Evolutionary conservation across 2,888 invertebrate genomes (phyloP).

Genomic region (Epistrophe grossulariae): DNA sequence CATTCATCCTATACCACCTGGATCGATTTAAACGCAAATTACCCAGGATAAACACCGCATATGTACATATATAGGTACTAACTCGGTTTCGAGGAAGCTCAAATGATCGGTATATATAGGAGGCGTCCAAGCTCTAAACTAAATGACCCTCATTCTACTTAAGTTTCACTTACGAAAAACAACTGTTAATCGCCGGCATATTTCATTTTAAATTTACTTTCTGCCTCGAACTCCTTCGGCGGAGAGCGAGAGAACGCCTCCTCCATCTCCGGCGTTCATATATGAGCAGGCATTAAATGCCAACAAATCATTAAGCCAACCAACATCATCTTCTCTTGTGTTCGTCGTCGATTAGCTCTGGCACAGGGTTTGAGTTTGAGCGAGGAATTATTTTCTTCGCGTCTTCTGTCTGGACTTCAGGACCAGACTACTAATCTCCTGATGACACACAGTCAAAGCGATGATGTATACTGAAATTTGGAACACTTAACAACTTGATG

Average conservation of each 20-base stretch:
- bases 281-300: slow-evolving; percentile 73
- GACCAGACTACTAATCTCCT: slow-evolving; percentile 49
- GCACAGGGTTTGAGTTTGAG: neutral
- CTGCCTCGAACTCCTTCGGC: slow-evolving; percentile 36
- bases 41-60: slow-evolving; percentile 64
- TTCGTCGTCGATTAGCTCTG: slow-evolving; percentile 63
- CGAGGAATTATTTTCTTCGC: slow-evolving; percentile 43
- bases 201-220: slow-evolving; percentile 75
- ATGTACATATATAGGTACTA: no score
- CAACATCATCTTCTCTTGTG: slow-evolving; percentile 59
- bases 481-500: slow-evolving; percentile 60
- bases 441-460: slow-evolving; percentile 41
- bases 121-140: slow-evolving; percentile 59
- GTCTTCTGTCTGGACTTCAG: slow-evolving; percentile 2
- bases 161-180: slow-evolving; percentile 76
- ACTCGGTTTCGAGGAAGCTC: slow-evolving; percentile 10
- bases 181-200: slow-evolving; percentile 75
- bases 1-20: slow-evolving; percentile 58
- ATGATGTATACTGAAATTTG: slow-evolving; percentile 55
- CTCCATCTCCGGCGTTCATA: slow-evolving; percentile 62
- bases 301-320: slow-evolving; percentile 73
- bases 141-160: slow-evolving; percentile 76
- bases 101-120: slow-evolving; percentile 20
- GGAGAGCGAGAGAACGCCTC: slow-evolving; percentile 68
- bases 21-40: slow-evolving; percentile 73